phyloP scores from a whole-genome alignment of 2,888 invertebrate species.

The Oxytorus armatus region DNA sequence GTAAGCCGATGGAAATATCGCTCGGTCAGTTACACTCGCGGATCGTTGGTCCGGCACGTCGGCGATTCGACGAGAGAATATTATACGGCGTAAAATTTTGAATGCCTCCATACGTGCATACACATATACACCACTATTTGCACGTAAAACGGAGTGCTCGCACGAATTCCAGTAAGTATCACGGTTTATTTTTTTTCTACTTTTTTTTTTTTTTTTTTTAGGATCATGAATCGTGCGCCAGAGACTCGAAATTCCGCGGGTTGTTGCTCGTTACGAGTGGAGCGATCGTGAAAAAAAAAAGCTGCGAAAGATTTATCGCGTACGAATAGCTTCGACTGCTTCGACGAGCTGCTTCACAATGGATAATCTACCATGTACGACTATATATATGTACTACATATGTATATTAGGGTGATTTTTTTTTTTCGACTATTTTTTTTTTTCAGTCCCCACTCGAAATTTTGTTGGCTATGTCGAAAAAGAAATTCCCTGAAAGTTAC shows the following conservation, averaged over 20 bases:
- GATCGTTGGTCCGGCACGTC: conserved; percentile 14
- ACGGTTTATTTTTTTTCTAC: conserved; percentile 29
- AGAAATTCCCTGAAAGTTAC: too few relatives aligned
- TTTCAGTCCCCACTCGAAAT: too few relatives aligned
- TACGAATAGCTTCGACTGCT: conserved; percentile 12
- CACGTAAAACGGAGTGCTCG: neutral
- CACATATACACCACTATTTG: neutral
- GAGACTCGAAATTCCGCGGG: conserved; percentile 20
- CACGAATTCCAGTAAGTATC: conserved; percentile 17
- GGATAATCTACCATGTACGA: conserved; percentile 4
- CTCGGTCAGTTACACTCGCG: conserved; percentile 47
- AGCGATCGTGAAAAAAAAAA: conserved; percentile 32
- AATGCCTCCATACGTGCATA: conserved; percentile 2
- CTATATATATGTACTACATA: neutral
- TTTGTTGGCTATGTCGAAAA: too few relatives aligned
- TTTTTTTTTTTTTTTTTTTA: conserved; percentile 31
- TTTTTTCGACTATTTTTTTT: too few relatives aligned
- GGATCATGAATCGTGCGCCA: conserved; percentile 25
- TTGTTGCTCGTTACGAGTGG: conserved; percentile 44
- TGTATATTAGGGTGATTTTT: neutral
- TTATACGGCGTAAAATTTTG: conserved; percentile 47
- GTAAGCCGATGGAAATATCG: conserved; percentile 50
- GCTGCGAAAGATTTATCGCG: conserved; percentile 26
- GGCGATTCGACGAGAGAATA: conserved; percentile 42
- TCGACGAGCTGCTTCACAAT: conserved; percentile 18